Percentiles rank a stretch among this genome's conserved stretches.
Conservation (phyloP, 1,140 invertebrate genomes). For the Lucilia sericata region DNA sequence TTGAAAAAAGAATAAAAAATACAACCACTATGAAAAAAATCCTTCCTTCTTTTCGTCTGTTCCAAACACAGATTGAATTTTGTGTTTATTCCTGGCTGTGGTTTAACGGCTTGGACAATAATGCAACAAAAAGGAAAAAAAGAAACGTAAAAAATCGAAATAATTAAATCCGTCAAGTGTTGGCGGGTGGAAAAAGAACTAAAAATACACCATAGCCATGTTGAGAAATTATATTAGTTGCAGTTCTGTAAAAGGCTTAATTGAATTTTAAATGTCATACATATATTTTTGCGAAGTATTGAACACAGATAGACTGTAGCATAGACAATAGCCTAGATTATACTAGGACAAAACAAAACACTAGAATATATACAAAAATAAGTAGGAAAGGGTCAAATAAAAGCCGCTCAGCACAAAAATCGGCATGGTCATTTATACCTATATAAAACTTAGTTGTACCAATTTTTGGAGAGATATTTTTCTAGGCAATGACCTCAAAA, state of each 20-base stretch:
- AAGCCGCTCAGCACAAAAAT: too few species aligned
- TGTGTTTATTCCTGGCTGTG: not conserved
- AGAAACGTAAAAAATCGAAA: constrained; percentile 56
- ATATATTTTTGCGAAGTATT: not conserved
- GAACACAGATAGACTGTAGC: not conserved
- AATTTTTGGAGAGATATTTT: too few species aligned
- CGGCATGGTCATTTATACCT: too few species aligned
- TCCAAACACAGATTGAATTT: constrained; percentile 17
- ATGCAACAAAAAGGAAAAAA: constrained; percentile 26
- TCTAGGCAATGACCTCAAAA: too few species aligned
- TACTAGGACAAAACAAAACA: too few species aligned
- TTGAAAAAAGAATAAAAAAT: not conserved
- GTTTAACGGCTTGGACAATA: not conserved
- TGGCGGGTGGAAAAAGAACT: constrained; percentile 52
- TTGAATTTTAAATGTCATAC: not conserved
- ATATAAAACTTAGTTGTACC: too few species aligned
- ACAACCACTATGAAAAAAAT: not conserved
- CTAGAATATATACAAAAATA: too few species aligned
- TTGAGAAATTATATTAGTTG: not conserved
- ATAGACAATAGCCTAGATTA: too few species aligned
- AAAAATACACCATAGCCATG: not conserved
- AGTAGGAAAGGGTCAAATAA: too few species aligned
- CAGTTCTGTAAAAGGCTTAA: not conserved
- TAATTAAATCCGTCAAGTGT: constrained; percentile 68
- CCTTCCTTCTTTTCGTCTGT: not conserved